Evolutionary conservation across 2,113 vertebrate species (phyloP), one percentile per base, ranked within the genome.

Genomic region (Amia ocellicauda): DNA sequence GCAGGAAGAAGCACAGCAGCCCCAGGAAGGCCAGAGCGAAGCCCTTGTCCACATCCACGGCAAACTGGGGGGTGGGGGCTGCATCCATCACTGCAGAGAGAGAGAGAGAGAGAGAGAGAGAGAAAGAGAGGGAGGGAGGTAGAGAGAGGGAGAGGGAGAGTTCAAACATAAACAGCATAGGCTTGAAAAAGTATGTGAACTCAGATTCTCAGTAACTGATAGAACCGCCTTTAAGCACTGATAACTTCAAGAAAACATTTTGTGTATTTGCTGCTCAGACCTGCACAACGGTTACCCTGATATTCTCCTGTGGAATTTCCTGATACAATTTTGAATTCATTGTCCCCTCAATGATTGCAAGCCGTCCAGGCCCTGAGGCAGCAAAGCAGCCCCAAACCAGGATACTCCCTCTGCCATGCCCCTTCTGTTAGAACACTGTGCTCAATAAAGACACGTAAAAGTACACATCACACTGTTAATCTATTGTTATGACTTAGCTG

Each of bases 21-120:
- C 72, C 74, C 51, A 91, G 77, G 72, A 89, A 91, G 66, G 89
- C 87, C n/a, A 89, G 61, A 11, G 84, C 87, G 57, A 91, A 88
- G 2, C 89, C 89, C 3, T 88, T 76, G 62, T 91, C 89, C 63
- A 89, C 83, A 8, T 90, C 87, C 26, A 90, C 27, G 1, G 88
- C 83, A 16, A 80, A 40, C 22, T 52, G 50, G 49, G 69, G 26
- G 14, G 29, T 1, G 0, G 77, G 69, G 82, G 75, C 74, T 53
- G 19, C 57, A 60, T 67, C 60, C 68, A 72, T 79, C 70, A 16
- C 60, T 22, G 52, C 2, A 11, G 69, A 80, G 58, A 49, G 42
- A 74, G 41, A 56, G 58, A 31, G 40, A 57, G 54, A 59, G 53
- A 28, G 29, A 31, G 70, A 43, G 28, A 23, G 23, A 24, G 24